A percentile compares a stretch with the other conserved stretches of the same genome.
These are phyloP conservation scores for Gallinago jamesoni DNA, from an alignment of 2,113 vertebrate genomes.

Conservation along the genomic window DNA sequence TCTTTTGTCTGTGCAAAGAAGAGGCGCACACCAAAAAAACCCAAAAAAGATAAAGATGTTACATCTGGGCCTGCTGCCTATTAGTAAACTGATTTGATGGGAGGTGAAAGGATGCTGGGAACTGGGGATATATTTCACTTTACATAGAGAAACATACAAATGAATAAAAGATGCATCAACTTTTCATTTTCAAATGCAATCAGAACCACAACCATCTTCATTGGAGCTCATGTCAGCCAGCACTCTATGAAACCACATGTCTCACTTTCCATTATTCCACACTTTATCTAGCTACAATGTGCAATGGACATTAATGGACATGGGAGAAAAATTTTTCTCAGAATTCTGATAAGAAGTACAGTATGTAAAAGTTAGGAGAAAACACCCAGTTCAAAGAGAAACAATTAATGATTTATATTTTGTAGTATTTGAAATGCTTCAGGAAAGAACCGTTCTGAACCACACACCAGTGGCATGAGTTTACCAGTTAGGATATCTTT, in stretches of 20 bases:
- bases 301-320: background rate
- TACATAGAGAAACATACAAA: background rate
- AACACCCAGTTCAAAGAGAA: background rate
- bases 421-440: background rate
- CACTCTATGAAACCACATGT: background rate
- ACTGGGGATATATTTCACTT: background rate
- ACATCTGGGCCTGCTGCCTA: background rate
- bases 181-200: background rate
- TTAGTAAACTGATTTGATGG: background rate
- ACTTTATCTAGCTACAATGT: background rate
- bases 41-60: background rate
- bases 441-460: background rate
- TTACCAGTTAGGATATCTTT: background rate
- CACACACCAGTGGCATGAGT: background rate
- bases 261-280: background rate
- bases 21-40: background rate
- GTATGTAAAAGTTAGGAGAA: background rate
- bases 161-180: background rate
- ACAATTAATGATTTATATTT: background rate
- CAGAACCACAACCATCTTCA: background rate
- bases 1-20: background rate
- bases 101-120: background rate
- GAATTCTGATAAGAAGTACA: background rate
- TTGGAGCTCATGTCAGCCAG: background rate
- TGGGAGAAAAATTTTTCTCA: fast-evolving